Base-by-base conservation (phyloP, 2,888 invertebrate species). In the Dendrolimus houi region DNA sequence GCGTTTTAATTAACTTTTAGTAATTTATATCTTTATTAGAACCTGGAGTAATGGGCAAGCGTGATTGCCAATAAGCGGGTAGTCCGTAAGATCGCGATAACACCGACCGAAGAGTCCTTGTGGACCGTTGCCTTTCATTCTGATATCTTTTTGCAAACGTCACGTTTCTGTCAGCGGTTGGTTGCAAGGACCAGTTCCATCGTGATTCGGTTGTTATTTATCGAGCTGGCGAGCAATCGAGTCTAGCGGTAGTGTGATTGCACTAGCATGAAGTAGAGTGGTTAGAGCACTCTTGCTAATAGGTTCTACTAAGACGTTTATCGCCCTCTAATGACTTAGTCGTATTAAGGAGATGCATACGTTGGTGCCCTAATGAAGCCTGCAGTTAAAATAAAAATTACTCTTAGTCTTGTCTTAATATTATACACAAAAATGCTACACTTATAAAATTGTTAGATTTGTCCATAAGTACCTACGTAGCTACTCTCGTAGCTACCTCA, bases 1-100 rank as follows among this genome's bases (percentile, higher is more conserved):
- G 77, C 79, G 76, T 80, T 87, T 87, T 89, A 89, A 88, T 88
- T 86, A 87, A 85, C 77, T 85, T 87, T 85, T 83, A 75, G 81
- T 84, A 83, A 87, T 86, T 87, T 87, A 89, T 88, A 86, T 86
- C 86, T 88, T 81, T 85, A 88, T 87, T 85, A 84, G 77, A 80
- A 70, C 77, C 73, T 62, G 63, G 67, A 72, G 75, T 83, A 84
- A 83, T 81, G 79, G 84, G 64, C 61, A 71, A 68, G 66, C 79
- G 76, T 81, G 85, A 86, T 87, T 83, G 84, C 76, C 78, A 82
- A 79, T 77, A 76, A 74, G 69, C 71, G 69, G 67, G 67, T 63
- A 65, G 65, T 63, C 63, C 62, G 60, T 66, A 62, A 71, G 77
- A 84, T 85, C 83, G 77, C 76, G 85, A 84, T 81, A 79, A 65